Percentiles rank a stretch among this genome's conserved stretches.
Conservation (phyloP, 64 coral and sea anemone genomes). For the Pocillopora verrucosa region DNA sequence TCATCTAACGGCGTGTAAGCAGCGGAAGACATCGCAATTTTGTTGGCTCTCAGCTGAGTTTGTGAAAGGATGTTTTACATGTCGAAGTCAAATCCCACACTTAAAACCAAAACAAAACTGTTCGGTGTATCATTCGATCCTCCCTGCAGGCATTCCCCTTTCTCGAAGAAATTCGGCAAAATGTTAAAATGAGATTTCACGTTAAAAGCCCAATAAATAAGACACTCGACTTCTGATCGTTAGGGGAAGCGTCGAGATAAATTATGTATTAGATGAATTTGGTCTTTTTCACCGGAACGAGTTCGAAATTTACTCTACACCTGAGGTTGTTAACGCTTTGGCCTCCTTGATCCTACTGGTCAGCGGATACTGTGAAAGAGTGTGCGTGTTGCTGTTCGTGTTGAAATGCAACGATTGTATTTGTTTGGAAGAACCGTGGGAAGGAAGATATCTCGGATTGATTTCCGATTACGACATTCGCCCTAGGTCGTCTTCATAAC, state of each 20-base stretch:
- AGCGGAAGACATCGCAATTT: slow-evolving; percentile 42
- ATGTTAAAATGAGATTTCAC: neutral
- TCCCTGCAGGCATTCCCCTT: neutral
- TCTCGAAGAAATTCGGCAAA: neutral
- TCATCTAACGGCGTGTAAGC: slow-evolving; percentile 62
- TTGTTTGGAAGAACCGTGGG: no score
- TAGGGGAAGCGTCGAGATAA: neutral
- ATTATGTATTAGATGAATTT: slow-evolving; percentile 32
- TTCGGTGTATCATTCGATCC: neutral
- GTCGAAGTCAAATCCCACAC: neutral
- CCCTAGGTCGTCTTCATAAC: no score
- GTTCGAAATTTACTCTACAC: neutral
- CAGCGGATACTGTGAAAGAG: no score
- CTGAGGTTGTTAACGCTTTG: neutral
- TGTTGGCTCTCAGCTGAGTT: neutral
- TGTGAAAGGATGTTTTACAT: slow-evolving; percentile 36
- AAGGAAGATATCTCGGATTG: no score
- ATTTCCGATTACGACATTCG: no score
- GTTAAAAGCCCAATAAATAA: slow-evolving; percentile 1
- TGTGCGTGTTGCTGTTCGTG: no score
- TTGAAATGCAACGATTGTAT: no score
- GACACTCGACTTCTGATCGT: neutral
- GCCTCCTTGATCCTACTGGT: no score
- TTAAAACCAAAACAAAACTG: neutral
- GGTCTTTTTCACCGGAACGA: no score